These are phyloP conservation scores for Phylloscopus whistleri DNA, from an alignment of 2,113 vertebrate genomes.

Conservation along the genomic window DNA sequence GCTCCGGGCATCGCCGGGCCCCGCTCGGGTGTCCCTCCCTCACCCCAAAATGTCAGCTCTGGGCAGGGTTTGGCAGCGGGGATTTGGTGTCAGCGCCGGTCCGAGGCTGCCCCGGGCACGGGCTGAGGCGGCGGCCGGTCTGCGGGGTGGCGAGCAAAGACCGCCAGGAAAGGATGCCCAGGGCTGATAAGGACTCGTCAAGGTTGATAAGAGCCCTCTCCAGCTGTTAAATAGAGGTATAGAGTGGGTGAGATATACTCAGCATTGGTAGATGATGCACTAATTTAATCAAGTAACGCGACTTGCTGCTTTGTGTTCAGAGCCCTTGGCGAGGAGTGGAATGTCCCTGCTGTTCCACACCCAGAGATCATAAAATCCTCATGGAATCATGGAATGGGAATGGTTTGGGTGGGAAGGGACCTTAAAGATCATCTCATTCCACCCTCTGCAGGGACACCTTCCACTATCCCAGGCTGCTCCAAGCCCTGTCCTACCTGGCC, in stretches of 20 bases:
- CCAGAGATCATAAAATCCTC: neutral
- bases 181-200: neutral
- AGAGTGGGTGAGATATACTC: fast-evolving
- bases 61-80: neutral
- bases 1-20: neutral
- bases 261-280: neutral
- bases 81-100: neutral
- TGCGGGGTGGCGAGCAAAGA: neutral
- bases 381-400: neutral
- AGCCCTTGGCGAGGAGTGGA: neutral
- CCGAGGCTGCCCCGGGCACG: neutral
- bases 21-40: neutral
- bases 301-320: neutral
- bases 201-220: neutral
- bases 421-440: neutral
- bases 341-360: neutral
- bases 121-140: neutral
- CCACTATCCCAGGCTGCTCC: neutral
- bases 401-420: neutral
- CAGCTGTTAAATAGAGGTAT: neutral
- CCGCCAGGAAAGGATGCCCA: neutral
- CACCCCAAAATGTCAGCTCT: neutral
- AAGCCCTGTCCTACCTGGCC: neutral
- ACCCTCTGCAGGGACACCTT: neutral
- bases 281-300: neutral